phyloP scores from a whole-genome alignment of 2,113 vertebrate species.

The Pelodiscus sinensis region DNA sequence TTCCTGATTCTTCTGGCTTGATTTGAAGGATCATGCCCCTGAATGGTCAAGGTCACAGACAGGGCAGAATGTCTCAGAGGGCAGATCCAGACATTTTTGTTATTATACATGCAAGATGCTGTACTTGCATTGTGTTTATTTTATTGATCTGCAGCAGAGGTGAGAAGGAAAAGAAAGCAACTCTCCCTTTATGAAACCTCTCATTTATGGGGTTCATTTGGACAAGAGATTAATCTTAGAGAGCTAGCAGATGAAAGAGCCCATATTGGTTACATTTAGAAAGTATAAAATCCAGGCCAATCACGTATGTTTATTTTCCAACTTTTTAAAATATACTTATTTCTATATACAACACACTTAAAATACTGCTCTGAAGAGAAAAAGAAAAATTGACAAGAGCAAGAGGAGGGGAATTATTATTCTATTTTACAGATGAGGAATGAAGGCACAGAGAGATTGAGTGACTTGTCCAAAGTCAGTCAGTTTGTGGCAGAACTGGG shows the following conservation, averaged over 20 bases:
- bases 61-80: not conserved
- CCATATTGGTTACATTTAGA: not conserved
- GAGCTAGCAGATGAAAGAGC: not conserved
- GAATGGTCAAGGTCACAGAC: not conserved
- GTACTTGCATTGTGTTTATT: not conserved
- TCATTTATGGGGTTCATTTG: not conserved
- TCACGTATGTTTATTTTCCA: constrained; percentile 6
- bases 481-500: not conserved
- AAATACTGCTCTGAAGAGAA: not conserved
- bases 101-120: constrained; percentile 14
- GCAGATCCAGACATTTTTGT: not conserved
- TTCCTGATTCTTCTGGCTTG: not conserved
- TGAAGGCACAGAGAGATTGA: not conserved
- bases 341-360: not conserved
- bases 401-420: not conserved
- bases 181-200: not conserved
- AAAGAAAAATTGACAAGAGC: not conserved
- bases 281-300: constrained; percentile 11
- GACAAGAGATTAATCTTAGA: not conserved
- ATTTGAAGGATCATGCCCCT: not conserved
- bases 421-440: not conserved
- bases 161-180: not conserved
- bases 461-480: not conserved
- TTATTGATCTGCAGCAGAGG: not conserved
- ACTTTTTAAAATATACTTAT: constrained; percentile 10